Evolutionary conservation across 2,888 invertebrate species (phyloP), one percentile per base, ranked within the genome.

Genomic region (Keiferia lycopersicella): DNA sequence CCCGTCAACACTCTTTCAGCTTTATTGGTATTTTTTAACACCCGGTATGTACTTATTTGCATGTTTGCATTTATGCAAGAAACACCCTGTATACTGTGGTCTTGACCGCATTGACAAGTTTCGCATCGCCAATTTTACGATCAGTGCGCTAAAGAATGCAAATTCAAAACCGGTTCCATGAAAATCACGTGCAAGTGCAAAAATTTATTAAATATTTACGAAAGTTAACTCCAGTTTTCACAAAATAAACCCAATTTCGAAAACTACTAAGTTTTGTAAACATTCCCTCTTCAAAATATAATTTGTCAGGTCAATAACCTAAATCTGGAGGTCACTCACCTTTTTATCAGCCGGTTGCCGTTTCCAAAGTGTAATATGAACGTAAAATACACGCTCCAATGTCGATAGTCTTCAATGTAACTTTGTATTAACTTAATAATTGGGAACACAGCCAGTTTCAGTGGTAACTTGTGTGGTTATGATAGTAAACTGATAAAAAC

Each of bases 321-420:
- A n/a, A 14, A 60, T 48, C 14, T 18, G 50, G 71, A 73, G 83
- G 82, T 83, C 82, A 86, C 86, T 84, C 74, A 86, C 86, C 85
- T 80, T 66, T 71, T 51, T 61, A 60, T 60, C 59, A 60, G 41
- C 59, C 39, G 59, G 22, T 51, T 12, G 20, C 22, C 4, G 20
- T 22, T 18, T 18, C 18, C 8, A n/a, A 1, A 18, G 10, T 18
- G 12, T 7, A 51, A 18, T 10, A 18, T 48, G 11, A 4, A 26
- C 3, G 26, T 22, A n/a, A n/a, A n/a, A n/a, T n/a, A n/a, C n/a
- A n/a, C 12, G n/a, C 6, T 41, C 41, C 14, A 2, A 1, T 51
- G 10, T 20, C 8, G 12, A 20, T 51, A 22, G 11, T 20, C 20
- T 51, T 20, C 12, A 11, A 20, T 41, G 14, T 41, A 14, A n/a